Evolutionary conservation across 1,140 invertebrate genomes (phyloP).

Genomic region (Stegodyphus dumicola): DNA sequence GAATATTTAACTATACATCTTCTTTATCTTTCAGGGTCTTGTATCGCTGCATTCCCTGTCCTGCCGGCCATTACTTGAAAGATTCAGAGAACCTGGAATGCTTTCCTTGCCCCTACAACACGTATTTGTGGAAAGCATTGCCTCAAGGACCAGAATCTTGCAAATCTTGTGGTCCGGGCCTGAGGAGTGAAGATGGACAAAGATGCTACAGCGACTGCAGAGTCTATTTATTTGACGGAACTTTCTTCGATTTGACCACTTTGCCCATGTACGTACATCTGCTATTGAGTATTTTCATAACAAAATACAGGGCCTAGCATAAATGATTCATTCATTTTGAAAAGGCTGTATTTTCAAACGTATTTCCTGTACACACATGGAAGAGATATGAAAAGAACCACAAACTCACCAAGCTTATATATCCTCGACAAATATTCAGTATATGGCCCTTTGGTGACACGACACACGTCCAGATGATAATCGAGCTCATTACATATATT

Average conservation of each 20-base stretch:
- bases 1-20: too few relatives aligned
- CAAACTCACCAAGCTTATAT: too few relatives aligned
- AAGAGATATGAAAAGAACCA: too few relatives aligned
- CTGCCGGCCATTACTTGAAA: conserved; percentile 71
- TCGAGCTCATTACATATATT: too few relatives aligned
- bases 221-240: conserved; percentile 65
- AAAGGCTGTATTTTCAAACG: too few relatives aligned
- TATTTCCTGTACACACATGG: too few relatives aligned
- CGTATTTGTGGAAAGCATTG: conserved; percentile 70
- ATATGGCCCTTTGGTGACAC: too few relatives aligned
- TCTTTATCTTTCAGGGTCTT: conserved; percentile 28
- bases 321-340: too few relatives aligned
- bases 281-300: too few relatives aligned
- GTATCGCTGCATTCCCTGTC: conserved; percentile 72
- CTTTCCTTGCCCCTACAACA: conserved; percentile 70
- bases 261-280: conserved; percentile 33
- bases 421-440: too few relatives aligned
- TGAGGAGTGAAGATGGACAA: conserved; percentile 67
- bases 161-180: conserved; percentile 71
- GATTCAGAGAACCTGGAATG: conserved; percentile 66
- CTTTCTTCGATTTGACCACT: conserved; percentile 69
- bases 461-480: too few relatives aligned
- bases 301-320: too few relatives aligned
- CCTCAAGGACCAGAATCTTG: conserved; percentile 71
- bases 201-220: conserved; percentile 68